Conservation (phyloP, 2,797 vertebrate genomes). For the Anas bernieri region DNA sequence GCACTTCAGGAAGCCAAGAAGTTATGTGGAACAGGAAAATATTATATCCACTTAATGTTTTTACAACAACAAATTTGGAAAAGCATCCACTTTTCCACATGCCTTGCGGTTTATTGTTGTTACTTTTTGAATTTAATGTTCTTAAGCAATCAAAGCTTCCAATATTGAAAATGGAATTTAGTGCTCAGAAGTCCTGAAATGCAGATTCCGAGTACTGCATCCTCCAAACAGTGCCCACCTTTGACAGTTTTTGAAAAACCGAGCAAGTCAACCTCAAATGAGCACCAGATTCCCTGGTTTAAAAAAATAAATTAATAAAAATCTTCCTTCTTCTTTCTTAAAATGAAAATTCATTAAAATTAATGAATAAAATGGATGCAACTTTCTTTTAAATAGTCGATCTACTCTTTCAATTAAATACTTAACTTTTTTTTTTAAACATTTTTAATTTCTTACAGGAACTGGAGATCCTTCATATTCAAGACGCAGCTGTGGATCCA, state of each 20-base stretch:
- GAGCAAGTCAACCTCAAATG: background rate
- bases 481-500: conserved; percentile 88
- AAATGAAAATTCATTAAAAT: background rate
- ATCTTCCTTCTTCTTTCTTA: background rate
- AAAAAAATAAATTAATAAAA: background rate
- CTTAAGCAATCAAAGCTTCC: background rate
- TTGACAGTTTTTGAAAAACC: background rate
- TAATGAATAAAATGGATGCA: background rate
- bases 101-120: background rate
- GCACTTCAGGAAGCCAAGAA: background rate
- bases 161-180: background rate
- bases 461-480: conserved; percentile 88
- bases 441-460: conserved; percentile 78
- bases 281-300: background rate
- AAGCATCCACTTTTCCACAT: background rate
- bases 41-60: background rate
- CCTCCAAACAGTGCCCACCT: background rate
- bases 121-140: background rate
- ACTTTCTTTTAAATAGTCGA: background rate
- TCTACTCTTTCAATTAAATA: background rate
- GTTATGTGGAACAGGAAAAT: background rate
- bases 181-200: background rate
- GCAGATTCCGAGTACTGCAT: background rate
- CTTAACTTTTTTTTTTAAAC: background rate
- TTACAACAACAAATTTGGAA: background rate